phyloP scores from a whole-genome alignment of 2,113 vertebrate species.

The Burhinus bistriatus region DNA sequence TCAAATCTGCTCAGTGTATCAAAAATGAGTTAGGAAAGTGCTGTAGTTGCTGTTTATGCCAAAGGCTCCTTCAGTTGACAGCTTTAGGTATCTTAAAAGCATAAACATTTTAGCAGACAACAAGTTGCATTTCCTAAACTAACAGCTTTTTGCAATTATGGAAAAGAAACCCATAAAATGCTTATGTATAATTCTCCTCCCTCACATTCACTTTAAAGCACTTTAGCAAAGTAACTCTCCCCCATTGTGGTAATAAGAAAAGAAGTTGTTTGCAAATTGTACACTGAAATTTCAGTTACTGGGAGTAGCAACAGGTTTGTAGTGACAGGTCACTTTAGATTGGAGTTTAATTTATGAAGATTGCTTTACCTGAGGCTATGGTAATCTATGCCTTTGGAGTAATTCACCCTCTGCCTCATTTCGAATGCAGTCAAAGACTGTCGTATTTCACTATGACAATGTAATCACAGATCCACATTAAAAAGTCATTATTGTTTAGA shows the following conservation, averaged over 20 bases:
- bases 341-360: constrained; percentile 99
- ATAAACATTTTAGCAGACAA: constrained; percentile 49
- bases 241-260: background rate
- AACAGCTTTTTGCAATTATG: constrained; percentile 23
- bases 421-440: constrained; percentile 84
- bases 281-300: constrained; percentile 72
- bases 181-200: background rate
- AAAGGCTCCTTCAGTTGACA: constrained; percentile 13
- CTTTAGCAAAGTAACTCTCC: constrained; percentile 51
- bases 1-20: background rate
- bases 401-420: constrained; percentile 90
- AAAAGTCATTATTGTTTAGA: constrained; percentile 99
- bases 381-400: constrained; percentile 84
- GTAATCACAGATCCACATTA: constrained; percentile 99
- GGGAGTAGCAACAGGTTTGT: constrained; percentile 75
- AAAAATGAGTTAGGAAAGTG: background rate
- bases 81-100: constrained; percentile 13
- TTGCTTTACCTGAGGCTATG: constrained; percentile 87
- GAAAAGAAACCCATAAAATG: background rate
- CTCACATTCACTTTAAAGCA: constrained; percentile 2
- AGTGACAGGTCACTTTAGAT: constrained; percentile 87
- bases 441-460: constrained; percentile 98
- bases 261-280: constrained; percentile 73
- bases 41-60: background rate
- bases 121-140: constrained; percentile 26